Conservation (phyloP, 2,113 vertebrate genomes). For the Merops nubicus region DNA sequence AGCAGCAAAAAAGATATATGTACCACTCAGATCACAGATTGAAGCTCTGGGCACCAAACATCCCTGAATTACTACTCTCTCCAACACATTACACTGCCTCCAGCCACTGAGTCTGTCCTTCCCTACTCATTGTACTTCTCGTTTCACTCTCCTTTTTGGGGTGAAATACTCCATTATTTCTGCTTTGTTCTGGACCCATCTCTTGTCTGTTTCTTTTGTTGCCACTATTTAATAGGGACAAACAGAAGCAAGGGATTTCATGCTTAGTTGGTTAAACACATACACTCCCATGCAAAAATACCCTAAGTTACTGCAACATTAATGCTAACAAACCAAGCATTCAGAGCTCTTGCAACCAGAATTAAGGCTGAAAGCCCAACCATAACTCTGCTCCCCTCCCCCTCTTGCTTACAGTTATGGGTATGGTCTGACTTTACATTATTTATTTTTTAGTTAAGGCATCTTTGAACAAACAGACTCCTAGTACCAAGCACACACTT, state of each 20-base stretch:
- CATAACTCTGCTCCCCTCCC: not conserved
- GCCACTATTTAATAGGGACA: constrained; percentile 73
- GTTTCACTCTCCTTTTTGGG: constrained; percentile 72
- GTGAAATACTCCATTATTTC: constrained; percentile 79
- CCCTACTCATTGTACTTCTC: constrained; percentile 68
- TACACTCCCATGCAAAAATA: constrained; percentile 9
- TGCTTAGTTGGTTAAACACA: constrained; percentile 70
- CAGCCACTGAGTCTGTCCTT: constrained; percentile 60
- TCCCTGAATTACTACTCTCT: constrained; percentile 45
- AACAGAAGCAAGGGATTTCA: constrained; percentile 77
- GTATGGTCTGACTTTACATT: not conserved
- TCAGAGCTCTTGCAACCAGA: constrained; percentile 36
- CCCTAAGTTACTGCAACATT: not conserved
- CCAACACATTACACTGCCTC: constrained; percentile 52
- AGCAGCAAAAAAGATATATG: constrained; percentile 14
- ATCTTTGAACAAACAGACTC: not conserved
- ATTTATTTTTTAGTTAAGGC: not conserved
- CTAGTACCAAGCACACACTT: not conserved
- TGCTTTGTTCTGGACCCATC: constrained; percentile 75
- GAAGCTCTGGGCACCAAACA: constrained; percentile 31
- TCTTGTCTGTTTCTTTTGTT: constrained; percentile 71
- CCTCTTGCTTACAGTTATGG: not conserved
- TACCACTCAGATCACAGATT: not conserved
- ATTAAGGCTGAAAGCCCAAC: constrained; percentile 17
- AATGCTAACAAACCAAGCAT: constrained; percentile 39